Evolutionary conservation across 2,888 invertebrate genomes (phyloP), one percentile per base, ranked within the genome.

Genomic region (Bellardia bayeri): DNA sequence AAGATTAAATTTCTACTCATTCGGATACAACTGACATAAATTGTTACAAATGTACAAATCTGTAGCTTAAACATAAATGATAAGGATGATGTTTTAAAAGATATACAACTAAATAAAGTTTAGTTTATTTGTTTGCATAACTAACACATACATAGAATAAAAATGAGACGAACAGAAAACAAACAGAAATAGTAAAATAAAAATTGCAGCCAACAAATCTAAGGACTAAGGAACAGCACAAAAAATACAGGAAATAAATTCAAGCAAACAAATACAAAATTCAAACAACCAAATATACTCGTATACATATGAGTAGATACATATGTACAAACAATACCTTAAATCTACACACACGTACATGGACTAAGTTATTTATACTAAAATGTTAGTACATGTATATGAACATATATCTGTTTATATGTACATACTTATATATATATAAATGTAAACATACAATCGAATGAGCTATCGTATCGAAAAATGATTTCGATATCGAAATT

Each of bases 21-120:
- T 13, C 11, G 45, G 45, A 45, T 51, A n/a, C 6, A 51, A 51
- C 51, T 42, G 74, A 61, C 58, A 61, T 74, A 45, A 74, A 45
- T 74, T 58, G 58, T 58, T 58, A 45, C 74, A 74, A 61, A 74
- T 58, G 23, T 58, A 61, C 9, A 74, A 74, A 74, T 74, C 74
- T 45, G n/a, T 30, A 45, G 30, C 45, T 42, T 45, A 61, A 74
- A 61, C 23, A 74, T 58, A 74, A 33, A 74, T 74, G 23, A 74
- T 74, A 61, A 40, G 54, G 71, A 72, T 72, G 54, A 72, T 72
- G 8, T 72, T 72, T 56, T 40, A 56, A 49, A 16, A 23, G 7
- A 51, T 51, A n/a, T 6, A 6, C 51, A 51, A 0, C 51, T 51
- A 14, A 14, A 7, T 14, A 51, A n/a, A 51, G n/a, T 14, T 51